Percentiles rank a stretch among this genome's conserved stretches.
Conservation (phyloP, 2,113 vertebrate genomes). For the Megalops atlanticus region DNA sequence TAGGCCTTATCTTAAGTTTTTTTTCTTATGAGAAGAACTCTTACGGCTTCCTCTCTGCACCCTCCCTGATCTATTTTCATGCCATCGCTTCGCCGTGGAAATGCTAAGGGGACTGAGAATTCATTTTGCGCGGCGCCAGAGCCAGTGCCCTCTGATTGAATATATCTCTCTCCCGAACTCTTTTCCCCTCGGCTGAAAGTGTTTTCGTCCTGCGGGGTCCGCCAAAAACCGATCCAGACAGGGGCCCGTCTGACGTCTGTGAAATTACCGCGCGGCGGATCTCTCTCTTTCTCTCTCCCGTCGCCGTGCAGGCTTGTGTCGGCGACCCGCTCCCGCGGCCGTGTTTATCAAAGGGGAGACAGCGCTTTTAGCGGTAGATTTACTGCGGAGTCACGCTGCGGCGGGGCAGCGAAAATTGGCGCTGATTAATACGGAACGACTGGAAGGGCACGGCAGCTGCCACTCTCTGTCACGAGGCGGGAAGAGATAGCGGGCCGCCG, state of each 20-base stretch:
- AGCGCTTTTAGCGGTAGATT: slow-evolving; percentile 1
- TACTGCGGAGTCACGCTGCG: background rate
- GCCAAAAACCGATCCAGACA: background rate
- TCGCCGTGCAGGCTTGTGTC: background rate
- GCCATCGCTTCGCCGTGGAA: background rate
- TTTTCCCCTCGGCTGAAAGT: too few species aligned
- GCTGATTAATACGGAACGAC: slow-evolving; percentile 14
- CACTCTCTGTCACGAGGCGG: background rate
- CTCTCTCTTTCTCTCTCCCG: background rate
- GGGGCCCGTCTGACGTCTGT: background rate
- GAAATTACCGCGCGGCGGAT: too few species aligned
- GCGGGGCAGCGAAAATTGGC: background rate
- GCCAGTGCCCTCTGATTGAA: background rate
- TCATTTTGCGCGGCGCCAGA: background rate
- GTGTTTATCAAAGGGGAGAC: slow-evolving; percentile 1
- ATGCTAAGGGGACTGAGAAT: background rate
- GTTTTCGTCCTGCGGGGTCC: too few species aligned
- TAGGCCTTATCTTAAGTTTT: too few species aligned
- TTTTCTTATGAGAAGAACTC: background rate
- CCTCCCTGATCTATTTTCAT: background rate
- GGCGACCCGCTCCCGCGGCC: background rate
- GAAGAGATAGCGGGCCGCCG: background rate
- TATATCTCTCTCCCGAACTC: background rate
- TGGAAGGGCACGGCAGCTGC: background rate
- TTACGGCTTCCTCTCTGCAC: background rate